A percentile compares a stretch with the other conserved stretches of the same genome.
Conservation (phyloP, 2,113 vertebrate genomes). For the Bubo blakistoni region DNA sequence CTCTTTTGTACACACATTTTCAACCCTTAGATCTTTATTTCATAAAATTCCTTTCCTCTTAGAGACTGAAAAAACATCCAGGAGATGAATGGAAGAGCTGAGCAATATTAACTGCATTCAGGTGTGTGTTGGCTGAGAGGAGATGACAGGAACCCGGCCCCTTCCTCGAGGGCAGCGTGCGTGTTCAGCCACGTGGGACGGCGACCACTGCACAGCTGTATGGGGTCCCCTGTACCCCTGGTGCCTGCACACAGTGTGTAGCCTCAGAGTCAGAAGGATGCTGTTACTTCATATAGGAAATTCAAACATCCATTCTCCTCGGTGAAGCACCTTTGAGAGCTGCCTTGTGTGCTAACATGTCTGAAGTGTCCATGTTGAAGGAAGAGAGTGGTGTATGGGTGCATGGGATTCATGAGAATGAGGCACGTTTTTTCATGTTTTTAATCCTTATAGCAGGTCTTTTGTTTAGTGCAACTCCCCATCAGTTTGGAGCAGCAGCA, state of each 20-base stretch:
- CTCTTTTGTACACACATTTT: not conserved
- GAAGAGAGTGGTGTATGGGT: not conserved
- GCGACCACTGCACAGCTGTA: accelerated
- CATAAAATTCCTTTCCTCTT: conserved; percentile 43
- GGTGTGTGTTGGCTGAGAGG: not conserved
- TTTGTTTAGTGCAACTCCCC: not conserved
- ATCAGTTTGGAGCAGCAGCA: not conserved
- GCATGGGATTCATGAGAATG: not conserved
- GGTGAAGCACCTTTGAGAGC: not conserved
- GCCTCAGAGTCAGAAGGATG: not conserved
- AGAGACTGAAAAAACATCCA: not conserved
- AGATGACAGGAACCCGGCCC: not conserved
- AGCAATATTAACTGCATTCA: conserved; percentile 40
- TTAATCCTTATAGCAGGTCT: not conserved
- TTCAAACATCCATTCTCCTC: not conserved
- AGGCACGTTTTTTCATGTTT: not conserved
- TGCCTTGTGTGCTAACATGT: not conserved
- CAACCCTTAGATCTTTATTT: conserved; percentile 39
- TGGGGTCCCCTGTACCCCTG: not conserved
- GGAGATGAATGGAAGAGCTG: conserved; percentile 18
- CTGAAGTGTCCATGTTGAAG: not conserved
- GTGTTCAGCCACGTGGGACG: not conserved
- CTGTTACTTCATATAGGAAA: not conserved
- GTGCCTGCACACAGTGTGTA: not conserved
- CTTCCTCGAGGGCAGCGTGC: not conserved